Evolutionary conservation across 92 coral and sea anemone species (phyloP).

Genomic region (Bergia sp.): DNA sequence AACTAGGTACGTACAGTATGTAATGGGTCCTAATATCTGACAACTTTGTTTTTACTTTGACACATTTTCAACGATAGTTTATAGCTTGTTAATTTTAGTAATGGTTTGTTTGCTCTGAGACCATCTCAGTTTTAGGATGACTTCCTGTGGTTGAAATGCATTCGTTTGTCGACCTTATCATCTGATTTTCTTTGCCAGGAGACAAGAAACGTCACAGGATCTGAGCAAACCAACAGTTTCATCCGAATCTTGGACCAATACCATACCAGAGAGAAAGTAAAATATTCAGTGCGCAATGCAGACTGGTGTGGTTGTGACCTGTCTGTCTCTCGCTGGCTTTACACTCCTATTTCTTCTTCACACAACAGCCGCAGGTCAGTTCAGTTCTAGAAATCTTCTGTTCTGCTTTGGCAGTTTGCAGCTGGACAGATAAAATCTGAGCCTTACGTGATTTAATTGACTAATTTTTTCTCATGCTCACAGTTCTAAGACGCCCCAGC

Average conservation of each 20-base stretch:
- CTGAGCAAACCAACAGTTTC: background rate
- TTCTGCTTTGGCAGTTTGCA: too few relatives aligned
- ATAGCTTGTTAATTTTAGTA: background rate
- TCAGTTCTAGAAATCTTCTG: background rate
- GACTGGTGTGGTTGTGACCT: background rate
- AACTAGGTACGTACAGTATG: background rate
- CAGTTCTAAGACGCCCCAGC: background rate
- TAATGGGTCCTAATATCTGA: background rate
- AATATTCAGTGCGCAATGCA: background rate
- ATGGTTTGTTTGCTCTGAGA: constrained; percentile 2
- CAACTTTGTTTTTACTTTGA: background rate
- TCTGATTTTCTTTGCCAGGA: background rate
- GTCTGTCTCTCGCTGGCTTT: background rate
- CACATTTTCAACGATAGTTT: background rate
- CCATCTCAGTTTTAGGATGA: background rate
- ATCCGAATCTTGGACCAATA: background rate
- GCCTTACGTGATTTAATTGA: background rate
- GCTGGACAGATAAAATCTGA: background rate
- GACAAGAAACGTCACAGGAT: background rate
- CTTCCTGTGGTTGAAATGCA: background rate
- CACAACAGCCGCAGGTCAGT: background rate
- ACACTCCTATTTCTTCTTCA: background rate
- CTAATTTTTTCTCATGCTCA: background rate
- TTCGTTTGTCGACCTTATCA: background rate
- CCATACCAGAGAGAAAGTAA: background rate